These are phyloP conservation scores for Micoletzkya japonica DNA, from an alignment of 2,888 invertebrate genomes.

Conservation along the genomic window DNA sequence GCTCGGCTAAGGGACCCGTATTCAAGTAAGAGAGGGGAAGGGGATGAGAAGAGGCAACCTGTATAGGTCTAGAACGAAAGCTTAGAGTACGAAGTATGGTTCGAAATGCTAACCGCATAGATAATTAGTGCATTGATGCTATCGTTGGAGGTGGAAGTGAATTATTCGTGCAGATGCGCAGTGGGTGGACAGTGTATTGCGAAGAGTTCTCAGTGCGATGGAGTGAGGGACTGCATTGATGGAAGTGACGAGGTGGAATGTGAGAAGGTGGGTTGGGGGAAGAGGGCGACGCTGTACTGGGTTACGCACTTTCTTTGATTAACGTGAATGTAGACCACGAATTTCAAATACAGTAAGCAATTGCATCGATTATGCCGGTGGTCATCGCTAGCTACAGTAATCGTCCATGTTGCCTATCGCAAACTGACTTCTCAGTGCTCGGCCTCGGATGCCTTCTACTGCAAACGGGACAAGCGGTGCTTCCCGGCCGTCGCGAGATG, in stretches of 20 bases:
- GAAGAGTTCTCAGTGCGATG: constrained; percentile 41
- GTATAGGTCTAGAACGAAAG: too few relatives aligned
- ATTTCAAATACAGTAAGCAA: neutral
- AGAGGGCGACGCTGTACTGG: neutral
- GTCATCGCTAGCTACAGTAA: neutral
- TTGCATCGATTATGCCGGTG: neutral
- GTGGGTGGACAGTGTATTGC: constrained; percentile 36
- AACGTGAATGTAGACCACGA: neutral
- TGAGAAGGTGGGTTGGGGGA: constrained; percentile 18
- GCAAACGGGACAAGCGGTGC: constrained; percentile 43
- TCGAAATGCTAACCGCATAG: too few relatives aligned
- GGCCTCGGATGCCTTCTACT: constrained; percentile 36
- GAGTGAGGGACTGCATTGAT: constrained; percentile 46
- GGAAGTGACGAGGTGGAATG: constrained; percentile 50
- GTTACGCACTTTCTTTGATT: neutral
- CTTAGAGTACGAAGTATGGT: too few relatives aligned
- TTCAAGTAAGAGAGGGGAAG: constrained; percentile 7
- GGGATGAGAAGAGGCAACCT: neutral
- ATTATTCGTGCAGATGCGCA: constrained; percentile 17
- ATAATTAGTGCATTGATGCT: too few relatives aligned
- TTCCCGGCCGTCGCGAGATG: constrained; percentile 43
- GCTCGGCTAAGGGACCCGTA: neutral
- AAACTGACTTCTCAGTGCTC: constrained; percentile 31
- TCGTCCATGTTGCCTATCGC: neutral
- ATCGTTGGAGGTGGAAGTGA: too few relatives aligned